These are phyloP conservation scores for Neria commutata DNA, from an alignment of 2,888 invertebrate species.

Conservation along the genomic window DNA sequence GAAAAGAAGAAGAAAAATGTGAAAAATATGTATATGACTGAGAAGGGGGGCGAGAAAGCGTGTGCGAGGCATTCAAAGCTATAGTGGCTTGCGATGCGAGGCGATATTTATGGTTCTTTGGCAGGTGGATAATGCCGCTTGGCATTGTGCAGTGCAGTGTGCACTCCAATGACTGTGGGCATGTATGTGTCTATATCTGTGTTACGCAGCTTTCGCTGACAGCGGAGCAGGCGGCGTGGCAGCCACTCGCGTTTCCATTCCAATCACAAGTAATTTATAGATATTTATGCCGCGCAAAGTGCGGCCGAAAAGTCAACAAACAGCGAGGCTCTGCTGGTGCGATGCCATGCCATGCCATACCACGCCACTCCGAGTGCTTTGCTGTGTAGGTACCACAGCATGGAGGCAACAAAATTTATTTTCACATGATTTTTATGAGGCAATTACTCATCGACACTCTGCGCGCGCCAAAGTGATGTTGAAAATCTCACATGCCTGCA, in stretches of 20 bases:
- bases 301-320: not conserved
- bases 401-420: constrained; percentile 43
- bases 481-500: not conserved
- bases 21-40: not conserved
- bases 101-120: constrained; percentile 12
- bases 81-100: no score
- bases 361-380: not conserved
- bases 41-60: no score
- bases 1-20: not conserved
- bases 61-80: no score
- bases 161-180: not conserved
- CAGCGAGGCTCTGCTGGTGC: no score
- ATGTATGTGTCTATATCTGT: not conserved
- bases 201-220: not conserved
- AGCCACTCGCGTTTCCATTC: constrained; percentile 8
- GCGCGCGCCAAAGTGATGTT: not conserved
- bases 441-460: constrained; percentile 51
- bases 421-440: constrained; percentile 53
- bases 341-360: no score
- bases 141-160: not conserved
- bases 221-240: not conserved
- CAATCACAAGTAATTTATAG: constrained; percentile 22
- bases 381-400: not conserved
- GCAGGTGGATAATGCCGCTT: constrained; percentile 18
- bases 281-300: constrained; percentile 2